phyloP scores from a whole-genome alignment of 2,888 invertebrate species.

The Chydorus sphaericus region DNA sequence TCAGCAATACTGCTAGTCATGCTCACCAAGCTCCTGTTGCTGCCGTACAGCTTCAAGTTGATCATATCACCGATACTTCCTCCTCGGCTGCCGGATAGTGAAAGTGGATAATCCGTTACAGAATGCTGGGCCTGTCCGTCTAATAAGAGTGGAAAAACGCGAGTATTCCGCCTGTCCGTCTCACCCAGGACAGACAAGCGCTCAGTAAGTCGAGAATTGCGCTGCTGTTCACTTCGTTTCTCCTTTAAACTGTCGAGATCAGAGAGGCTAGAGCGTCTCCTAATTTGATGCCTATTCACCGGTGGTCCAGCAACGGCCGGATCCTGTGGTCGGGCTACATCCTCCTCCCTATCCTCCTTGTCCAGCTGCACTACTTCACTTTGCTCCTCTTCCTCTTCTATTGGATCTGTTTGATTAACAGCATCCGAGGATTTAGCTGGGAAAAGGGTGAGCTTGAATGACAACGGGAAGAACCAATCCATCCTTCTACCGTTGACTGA shows the following conservation, averaged over 20 bases:
- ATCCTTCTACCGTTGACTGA: not conserved
- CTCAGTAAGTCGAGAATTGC: not conserved
- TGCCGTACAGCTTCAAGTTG: conserved; percentile 56
- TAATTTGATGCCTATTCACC: not conserved
- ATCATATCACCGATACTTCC: conserved; percentile 64
- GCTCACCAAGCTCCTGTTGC: conserved; percentile 49
- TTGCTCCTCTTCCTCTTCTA: not conserved
- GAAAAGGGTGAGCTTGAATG: conserved; percentile 38
- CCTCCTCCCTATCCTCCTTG: not conserved
- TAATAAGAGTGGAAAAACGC: not conserved
- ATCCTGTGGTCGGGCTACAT: not conserved
- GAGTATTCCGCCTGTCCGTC: not conserved
- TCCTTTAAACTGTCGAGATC: conserved; percentile 47
- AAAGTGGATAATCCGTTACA: not conserved
- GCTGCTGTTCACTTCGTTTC: not conserved
- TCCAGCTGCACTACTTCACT: not conserved
- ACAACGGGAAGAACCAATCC: conserved; percentile 10
- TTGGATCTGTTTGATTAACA: not conserved
- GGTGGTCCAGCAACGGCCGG: not conserved
- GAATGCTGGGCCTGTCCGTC: not conserved
- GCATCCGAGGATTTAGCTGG: conserved; percentile 36
- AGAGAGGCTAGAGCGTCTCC: conserved; percentile 44
- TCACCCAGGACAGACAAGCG: not conserved
- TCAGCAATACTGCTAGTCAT: conserved; percentile 51
- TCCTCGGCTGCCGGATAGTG: conserved; percentile 23